Evolutionary conservation across 1,140 invertebrate genomes (phyloP).

Genomic region (Nebria ingens): DNA sequence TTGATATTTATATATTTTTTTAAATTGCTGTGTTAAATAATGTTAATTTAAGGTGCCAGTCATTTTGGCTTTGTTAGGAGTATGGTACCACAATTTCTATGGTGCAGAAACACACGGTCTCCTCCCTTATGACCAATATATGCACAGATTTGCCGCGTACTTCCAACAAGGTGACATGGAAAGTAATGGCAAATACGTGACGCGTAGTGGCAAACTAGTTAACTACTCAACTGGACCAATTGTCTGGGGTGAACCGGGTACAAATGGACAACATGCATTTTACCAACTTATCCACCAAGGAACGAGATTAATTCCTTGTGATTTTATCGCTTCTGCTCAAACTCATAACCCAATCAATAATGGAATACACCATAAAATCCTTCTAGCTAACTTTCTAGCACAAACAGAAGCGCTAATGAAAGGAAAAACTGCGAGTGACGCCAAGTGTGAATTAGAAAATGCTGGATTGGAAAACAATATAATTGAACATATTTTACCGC

Average conservation of each 20-base stretch:
- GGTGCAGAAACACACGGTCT: slow-evolving; percentile 92
- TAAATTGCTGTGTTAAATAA: background rate
- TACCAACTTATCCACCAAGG: slow-evolving; percentile 95
- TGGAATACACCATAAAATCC: slow-evolving; percentile 72
- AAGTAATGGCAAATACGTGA: slow-evolving; percentile 96
- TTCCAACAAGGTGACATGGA: slow-evolving; percentile 99
- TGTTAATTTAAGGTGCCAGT: slow-evolving; percentile 70
- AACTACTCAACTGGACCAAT: slow-evolving; percentile 51
- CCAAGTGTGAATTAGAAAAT: slow-evolving; percentile 61
- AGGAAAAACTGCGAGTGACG: slow-evolving; percentile 74
- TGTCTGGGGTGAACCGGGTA: slow-evolving; percentile 87
- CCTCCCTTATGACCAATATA: slow-evolving; percentile 96
- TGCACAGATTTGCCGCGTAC: slow-evolving; percentile 97
- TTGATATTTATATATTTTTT: background rate
- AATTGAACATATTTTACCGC: slow-evolving; percentile 74
- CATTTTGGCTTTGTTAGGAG: slow-evolving; percentile 83
- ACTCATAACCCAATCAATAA: slow-evolving; percentile 87
- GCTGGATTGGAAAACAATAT: slow-evolving; percentile 60
- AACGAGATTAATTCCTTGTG: slow-evolving; percentile 83
- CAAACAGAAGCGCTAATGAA: slow-evolving; percentile 97
- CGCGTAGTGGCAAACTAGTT: slow-evolving; percentile 64
- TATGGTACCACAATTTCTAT: slow-evolving; percentile 96
- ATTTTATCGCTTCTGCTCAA: slow-evolving; percentile 90
- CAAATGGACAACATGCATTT: slow-evolving; percentile 99
- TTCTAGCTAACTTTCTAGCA: slow-evolving; percentile 95